Evolutionary conservation across 2,888 invertebrate genomes (phyloP).

Genomic region (Mactromeris polynyma): DNA sequence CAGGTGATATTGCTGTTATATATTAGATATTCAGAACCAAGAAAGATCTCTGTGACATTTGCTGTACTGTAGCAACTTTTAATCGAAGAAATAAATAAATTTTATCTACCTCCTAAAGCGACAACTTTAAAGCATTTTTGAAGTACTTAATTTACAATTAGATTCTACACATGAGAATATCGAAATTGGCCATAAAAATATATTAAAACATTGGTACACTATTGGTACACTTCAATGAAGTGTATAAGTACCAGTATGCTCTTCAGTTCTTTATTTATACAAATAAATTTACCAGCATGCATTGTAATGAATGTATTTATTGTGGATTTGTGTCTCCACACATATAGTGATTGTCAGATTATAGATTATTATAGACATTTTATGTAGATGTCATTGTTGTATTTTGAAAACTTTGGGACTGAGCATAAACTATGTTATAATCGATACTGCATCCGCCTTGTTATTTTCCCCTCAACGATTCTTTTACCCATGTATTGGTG

Average conservation of each 20-base stretch:
- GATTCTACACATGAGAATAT: not conserved
- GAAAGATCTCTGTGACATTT: too few species aligned
- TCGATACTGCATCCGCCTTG: not conserved
- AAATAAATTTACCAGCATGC: not conserved
- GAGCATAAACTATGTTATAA: slow-evolving; percentile 7
- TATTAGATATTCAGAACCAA: too few species aligned
- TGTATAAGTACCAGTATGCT: not conserved
- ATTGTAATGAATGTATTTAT: not conserved
- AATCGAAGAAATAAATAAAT: too few species aligned
- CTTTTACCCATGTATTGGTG: too few species aligned
- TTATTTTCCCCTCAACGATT: not conserved
- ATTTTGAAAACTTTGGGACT: slow-evolving; percentile 8
- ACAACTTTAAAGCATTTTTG: not conserved
- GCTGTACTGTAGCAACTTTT: too few species aligned
- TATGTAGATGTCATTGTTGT: slow-evolving; percentile 22
- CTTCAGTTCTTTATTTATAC: not conserved
- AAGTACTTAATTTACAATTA: too few species aligned
- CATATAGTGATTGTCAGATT: not conserved
- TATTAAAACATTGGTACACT: not conserved
- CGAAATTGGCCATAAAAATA: not conserved
- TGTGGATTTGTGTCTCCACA: not conserved
- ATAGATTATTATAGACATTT: slow-evolving; percentile 14
- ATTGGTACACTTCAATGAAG: not conserved
- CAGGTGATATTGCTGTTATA: too few species aligned
- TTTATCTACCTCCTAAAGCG: too few species aligned